These are phyloP conservation scores for Cardinalis cardinalis DNA, from an alignment of 2,113 vertebrate genomes.

Conservation along the genomic window DNA sequence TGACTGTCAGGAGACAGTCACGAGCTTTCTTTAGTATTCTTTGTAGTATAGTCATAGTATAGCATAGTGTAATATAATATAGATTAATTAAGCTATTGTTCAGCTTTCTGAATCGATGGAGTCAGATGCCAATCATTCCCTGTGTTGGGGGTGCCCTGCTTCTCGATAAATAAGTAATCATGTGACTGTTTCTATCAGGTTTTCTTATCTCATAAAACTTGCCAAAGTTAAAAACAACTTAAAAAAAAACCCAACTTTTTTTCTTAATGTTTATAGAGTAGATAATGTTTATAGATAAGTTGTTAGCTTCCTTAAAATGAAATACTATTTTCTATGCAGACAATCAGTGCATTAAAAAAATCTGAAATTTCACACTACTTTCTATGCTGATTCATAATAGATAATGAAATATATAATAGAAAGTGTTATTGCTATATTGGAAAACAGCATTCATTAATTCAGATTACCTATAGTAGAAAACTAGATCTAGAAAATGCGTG, in stretches of 20 bases:
- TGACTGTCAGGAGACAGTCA: too few species aligned
- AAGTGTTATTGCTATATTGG: neutral
- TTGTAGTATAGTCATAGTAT: too few species aligned
- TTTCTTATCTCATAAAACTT: neutral
- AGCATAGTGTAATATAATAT: too few species aligned
- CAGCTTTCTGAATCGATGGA: too few species aligned
- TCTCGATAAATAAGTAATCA: neutral
- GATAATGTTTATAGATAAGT: neutral
- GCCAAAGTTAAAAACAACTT: neutral
- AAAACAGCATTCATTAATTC: neutral
- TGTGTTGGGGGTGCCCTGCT: too few species aligned
- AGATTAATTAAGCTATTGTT: too few species aligned
- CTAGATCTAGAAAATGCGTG: neutral
- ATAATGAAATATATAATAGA: neutral
- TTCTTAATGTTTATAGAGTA: neutral
- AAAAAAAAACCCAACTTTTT: rapidly evolving
- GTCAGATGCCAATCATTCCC: too few species aligned
- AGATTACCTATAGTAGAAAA: neutral
- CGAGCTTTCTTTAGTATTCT: too few species aligned
- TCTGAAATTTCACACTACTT: neutral
- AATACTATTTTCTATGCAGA: neutral
- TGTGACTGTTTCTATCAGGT: neutral
- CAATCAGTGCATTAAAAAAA: neutral
- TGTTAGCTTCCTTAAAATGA: neutral
- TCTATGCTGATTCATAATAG: neutral